These are phyloP conservation scores for Lycorma delicatula DNA, from an alignment of 1,140 invertebrate genomes.

Conservation along the genomic window DNA sequence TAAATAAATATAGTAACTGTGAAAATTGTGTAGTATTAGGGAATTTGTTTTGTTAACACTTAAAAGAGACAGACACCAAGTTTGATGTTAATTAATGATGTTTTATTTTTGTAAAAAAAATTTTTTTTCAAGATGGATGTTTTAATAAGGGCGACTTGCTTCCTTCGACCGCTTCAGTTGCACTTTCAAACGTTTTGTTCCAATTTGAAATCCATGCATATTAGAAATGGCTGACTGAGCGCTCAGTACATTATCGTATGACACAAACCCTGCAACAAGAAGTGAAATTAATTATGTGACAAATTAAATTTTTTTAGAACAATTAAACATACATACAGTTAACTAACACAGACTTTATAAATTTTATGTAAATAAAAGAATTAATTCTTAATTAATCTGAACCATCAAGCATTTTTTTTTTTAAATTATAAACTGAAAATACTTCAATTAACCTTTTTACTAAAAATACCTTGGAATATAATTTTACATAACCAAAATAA, in stretches of 20 bases:
- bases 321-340: constrained; percentile 4
- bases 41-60: too few relatives aligned
- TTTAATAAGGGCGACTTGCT: constrained; percentile 73
- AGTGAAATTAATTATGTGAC: not conserved
- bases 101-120: too few relatives aligned
- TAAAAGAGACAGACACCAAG: too few relatives aligned
- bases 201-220: constrained; percentile 97
- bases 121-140: too few relatives aligned
- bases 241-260: constrained; percentile 87
- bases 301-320: constrained; percentile 3
- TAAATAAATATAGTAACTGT: too few relatives aligned
- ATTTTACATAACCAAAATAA: too few relatives aligned
- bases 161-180: constrained; percentile 95
- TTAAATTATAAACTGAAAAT: not conserved
- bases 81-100: too few relatives aligned
- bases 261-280: constrained; percentile 70
- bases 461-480: not conserved
- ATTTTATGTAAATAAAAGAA: not conserved
- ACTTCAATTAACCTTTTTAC: not conserved
- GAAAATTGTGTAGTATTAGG: too few relatives aligned
- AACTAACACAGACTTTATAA: not conserved
- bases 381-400: not conserved
- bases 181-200: constrained; percentile 94
- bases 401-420: not conserved
- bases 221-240: constrained; percentile 91